Conservation (phyloP, 2,888 invertebrate genomes). For the Megalurothrips usitatus region DNA sequence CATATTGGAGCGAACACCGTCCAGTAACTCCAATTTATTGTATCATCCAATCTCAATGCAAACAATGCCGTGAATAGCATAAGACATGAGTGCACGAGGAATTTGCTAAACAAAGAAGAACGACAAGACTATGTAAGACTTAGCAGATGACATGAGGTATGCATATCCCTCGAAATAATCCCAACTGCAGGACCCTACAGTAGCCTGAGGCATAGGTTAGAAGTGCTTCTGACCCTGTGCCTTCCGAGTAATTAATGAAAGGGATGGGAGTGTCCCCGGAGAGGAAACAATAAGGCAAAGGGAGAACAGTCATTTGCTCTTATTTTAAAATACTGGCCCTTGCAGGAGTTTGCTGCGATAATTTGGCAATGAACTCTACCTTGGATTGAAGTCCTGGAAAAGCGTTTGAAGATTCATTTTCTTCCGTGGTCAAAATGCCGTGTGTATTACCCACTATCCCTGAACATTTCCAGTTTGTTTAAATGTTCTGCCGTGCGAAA, state of each 20-base stretch:
- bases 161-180: slow-evolving; percentile 26
- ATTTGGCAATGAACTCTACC: slow-evolving; percentile 51
- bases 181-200: slow-evolving; percentile 29
- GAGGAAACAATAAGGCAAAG: slow-evolving; percentile 32
- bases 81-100: slow-evolving; percentile 90
- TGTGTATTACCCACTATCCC: background rate
- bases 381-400: slow-evolving; percentile 88
- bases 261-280: background rate
- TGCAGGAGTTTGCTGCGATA: background rate
- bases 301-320: slow-evolving; percentile 30
- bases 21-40: slow-evolving; percentile 92
- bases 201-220: slow-evolving; percentile 27
- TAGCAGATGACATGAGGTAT: background rate
- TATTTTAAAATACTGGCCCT: slow-evolving; percentile 24
- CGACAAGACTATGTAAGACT: slow-evolving; percentile 36
- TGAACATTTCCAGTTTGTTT: background rate
- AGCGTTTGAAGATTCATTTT: slow-evolving; percentile 84
- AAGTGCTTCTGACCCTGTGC: background rate
- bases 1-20: slow-evolving; percentile 93
- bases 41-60: slow-evolving; percentile 82
- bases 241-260: background rate
- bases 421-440: background rate
- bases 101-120: slow-evolving; percentile 72
- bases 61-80: slow-evolving; percentile 86
- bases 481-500: background rate